Evolutionary conservation across 2,113 vertebrate species (phyloP), one percentile per base, ranked within the genome.

Genomic region (Genyomyrus donnyi): DNA sequence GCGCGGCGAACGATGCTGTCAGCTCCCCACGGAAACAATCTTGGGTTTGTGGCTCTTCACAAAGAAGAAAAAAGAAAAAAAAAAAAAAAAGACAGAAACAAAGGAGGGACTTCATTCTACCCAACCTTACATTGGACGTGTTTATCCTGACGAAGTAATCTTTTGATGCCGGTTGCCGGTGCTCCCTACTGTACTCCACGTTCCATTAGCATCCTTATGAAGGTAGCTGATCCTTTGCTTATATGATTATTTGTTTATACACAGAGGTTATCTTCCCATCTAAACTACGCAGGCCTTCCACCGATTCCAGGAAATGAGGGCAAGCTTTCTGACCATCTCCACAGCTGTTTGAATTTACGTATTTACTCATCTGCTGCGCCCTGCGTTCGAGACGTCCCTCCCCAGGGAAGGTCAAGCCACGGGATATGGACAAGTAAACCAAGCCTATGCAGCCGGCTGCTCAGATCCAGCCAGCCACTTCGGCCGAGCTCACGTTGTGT

Each of bases 121-220:
- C 15, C 49, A 87, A 53, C 49, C 13, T 87, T 35, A 53, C 50
- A 87, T 13, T 50, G 50, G 50, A 87, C 31, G 42, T 13, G 50
- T 39, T 56, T 53, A 13, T 52, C 7, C 53, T 52, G 46, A 87
- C 27, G 35, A 27, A 52, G 21, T 42, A 11, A 58, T 62, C 46
- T 62, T 56, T 11, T 62, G 19, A 62, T 9, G 24, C 35, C 0
- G 53, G 10, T 87, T 6, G 31, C 35, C 17, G 15, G 92, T 92
- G 94, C 94, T 90, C 83, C 90, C 90, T 91, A 90, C 90, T 58
- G 88, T 89, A 92, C 92, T 93, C 93, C 89, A 48, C 90, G 94
- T 49, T 87, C 77, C 27, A 88, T 93, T 91, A 90, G 74, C 89
- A 66, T 90, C 90, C 91, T 92, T 89, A 88, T 58, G 88, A 24